Base-by-base conservation (phyloP, 23 tunicate species). In the Phallusia fumigata region DNA sequence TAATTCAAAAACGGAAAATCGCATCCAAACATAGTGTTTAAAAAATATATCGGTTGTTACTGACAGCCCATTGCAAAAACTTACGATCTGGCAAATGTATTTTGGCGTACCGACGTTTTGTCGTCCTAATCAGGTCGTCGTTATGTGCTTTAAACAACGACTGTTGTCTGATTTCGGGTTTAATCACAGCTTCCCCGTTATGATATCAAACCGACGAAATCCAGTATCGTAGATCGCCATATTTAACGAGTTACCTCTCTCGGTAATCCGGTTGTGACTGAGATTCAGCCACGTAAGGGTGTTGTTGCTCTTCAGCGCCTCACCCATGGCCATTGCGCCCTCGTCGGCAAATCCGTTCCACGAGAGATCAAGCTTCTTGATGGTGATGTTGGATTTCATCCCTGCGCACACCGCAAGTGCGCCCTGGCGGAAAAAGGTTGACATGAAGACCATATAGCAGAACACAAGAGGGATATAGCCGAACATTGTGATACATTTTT, bases 301-400 rank as follows among this genome's bases (percentile, higher is more conserved):
- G 82, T 91, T 91, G 88, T 91, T 91, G 21, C 87, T 77, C 53
- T 87, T 91, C 81, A 91, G 40, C 0, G 85, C 88, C 51, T 88
- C 83, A 18, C 91, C 96, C 96, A 91, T 91, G 22, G 96, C 96
- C 81, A 83, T 83, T 1, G 96, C 96, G 35, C 96, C 96, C 31
- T 86, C 96, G 73, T 91, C 90, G 26, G 84, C 82, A 64, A 91
- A 91, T 50, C 96, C 96, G 74, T 91, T 91, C 90, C 90, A 91
- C 13, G 87, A 80, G 0, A 91, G 78, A 72, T 91, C 90, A 76
- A 91, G 75, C 31, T 40, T 53, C 69, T 83, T 86, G 69, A 91
- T 91, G 26, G 90, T 91, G 73, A 91, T 91, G 81, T 91, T 91
- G 0, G 65, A 50, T 79, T 91, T 91, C 96, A 91, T 86, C 0